These are phyloP conservation scores for Trypoxylus dichotomus DNA, from an alignment of 1,140 invertebrate species.

Conservation along the genomic window DNA sequence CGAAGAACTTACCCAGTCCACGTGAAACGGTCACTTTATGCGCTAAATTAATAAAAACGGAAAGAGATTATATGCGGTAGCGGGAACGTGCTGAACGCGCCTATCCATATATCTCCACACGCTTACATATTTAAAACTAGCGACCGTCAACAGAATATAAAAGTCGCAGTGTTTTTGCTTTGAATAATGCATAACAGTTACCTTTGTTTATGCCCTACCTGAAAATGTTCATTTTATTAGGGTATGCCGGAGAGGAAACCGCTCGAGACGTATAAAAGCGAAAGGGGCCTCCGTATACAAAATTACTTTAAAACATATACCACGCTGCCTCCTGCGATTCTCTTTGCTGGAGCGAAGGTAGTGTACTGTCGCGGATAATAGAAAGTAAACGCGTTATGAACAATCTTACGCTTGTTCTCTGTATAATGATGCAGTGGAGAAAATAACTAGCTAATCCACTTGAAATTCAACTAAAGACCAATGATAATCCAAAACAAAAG, in stretches of 20 bases:
- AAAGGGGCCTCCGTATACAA: background rate
- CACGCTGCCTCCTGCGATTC: background rate
- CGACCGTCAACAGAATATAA: constrained; percentile 6
- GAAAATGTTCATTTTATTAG: constrained; percentile 7
- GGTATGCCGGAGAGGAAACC: background rate
- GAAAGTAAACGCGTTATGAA: no score
- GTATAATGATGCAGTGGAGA: no score
- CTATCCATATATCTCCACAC: background rate
- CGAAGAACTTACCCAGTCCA: background rate
- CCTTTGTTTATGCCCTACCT: constrained; percentile 2
- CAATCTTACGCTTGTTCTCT: no score
- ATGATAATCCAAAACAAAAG: no score
- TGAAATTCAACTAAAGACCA: no score
- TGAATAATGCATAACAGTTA: constrained; percentile 4
- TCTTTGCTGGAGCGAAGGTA: background rate
- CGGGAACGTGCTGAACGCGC: background rate
- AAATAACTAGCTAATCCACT: no score
- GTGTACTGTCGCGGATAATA: background rate
- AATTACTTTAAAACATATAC: constrained; percentile 4
- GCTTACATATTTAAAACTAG: constrained; percentile 4
- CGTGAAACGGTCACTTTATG: background rate
- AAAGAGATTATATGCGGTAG: background rate
- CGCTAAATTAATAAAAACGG: background rate
- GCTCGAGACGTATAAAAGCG: background rate
- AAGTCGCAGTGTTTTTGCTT: background rate